phyloP scores from a whole-genome alignment of 2,797 vertebrate genomes.

The Anguilla marmorata region DNA sequence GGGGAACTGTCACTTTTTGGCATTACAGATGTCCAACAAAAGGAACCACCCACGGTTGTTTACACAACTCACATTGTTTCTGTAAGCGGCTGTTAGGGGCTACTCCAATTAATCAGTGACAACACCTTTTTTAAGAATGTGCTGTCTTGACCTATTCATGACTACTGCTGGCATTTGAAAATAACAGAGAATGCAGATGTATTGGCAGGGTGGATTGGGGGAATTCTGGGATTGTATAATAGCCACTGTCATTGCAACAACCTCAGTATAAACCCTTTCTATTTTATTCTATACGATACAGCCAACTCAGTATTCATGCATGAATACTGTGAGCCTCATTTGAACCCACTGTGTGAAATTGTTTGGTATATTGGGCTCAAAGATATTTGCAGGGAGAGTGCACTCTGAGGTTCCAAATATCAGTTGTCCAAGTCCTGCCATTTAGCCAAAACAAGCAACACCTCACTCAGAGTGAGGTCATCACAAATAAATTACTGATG shows the following conservation, averaged over 20 bases:
- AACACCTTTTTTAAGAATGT: constrained; percentile 72
- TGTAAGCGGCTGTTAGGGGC: constrained; percentile 61
- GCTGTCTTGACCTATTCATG: constrained; percentile 75
- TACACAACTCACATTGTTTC: constrained; percentile 73
- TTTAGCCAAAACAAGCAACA: no score
- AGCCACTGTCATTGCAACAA: background rate
- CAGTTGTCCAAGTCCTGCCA: no score
- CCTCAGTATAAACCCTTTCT: background rate
- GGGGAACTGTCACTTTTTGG: constrained; percentile 68
- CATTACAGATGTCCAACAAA: constrained; percentile 43
- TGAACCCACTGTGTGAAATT: background rate
- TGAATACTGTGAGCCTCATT: background rate
- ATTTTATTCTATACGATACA: constrained; percentile 48
- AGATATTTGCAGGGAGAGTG: constrained; percentile 70
- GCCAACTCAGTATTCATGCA: background rate
- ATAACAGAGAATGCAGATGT: constrained; percentile 62
- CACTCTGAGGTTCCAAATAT: constrained; percentile 34
- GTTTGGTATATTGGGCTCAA: constrained; percentile 59
- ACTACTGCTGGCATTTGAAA: constrained; percentile 76
- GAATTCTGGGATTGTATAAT: constrained; percentile 21
- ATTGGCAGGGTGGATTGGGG: constrained; percentile 49
- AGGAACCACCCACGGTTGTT: constrained; percentile 65
- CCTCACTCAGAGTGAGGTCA: no score
- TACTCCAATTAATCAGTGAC: constrained; percentile 73
- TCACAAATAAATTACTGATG: no score